Base-by-base conservation (phyloP, 2,113 vertebrate species). In the Pontoporia blainvillei region DNA sequence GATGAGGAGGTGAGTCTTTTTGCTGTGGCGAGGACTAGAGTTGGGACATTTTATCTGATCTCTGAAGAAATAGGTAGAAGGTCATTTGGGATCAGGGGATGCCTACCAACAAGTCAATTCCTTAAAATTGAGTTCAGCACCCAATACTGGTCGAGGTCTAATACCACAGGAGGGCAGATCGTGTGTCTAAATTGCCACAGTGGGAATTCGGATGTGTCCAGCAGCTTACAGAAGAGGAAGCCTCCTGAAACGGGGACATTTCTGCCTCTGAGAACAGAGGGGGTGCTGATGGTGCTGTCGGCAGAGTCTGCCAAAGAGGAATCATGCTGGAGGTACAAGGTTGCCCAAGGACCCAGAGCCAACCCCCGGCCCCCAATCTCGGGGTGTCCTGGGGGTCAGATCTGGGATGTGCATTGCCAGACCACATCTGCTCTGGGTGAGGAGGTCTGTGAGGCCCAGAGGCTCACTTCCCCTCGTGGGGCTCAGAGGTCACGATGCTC, bases 261-360 rank as follows among this genome's bases (percentile, higher is more conserved):
- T 66, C 71, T 20, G 49, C 75, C 73, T 34, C 64, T 31, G 73
- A 46, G 54, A 23, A 31, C 34, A 36, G 62, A 57, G 57, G 64
- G 44, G 64, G 67, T 20, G 31, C 41, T 5, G 7, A 69, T 0
- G 46, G 41, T 1, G 20, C 8, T 17, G 21, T 46, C 39, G 3
- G 85, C 41, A 5, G 10, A 39, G 31, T 13, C n/a, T 46, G 64
- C 61, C 6, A 2, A 31, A 27, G 14, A 46, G 10, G 7, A 31
- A 44, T 23, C 4, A 27, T 0, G 29, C 6, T 9, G 36, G 17
- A 25, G 49, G 18, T 23, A 2, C 0, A 0, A 36, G 46, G 49
- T 0, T 11, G 20, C 41, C 91, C 23, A 6, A 71, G 78, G 27
- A 72, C 39, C 23, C 2, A 4, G 66, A 44, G n/a, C n/a, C 29